A percentile compares a stretch with the other conserved stretches of the same genome.
phyloP scores from a whole-genome alignment of 2,888 invertebrate genomes.

The Pardosa pseudoannulata region DNA sequence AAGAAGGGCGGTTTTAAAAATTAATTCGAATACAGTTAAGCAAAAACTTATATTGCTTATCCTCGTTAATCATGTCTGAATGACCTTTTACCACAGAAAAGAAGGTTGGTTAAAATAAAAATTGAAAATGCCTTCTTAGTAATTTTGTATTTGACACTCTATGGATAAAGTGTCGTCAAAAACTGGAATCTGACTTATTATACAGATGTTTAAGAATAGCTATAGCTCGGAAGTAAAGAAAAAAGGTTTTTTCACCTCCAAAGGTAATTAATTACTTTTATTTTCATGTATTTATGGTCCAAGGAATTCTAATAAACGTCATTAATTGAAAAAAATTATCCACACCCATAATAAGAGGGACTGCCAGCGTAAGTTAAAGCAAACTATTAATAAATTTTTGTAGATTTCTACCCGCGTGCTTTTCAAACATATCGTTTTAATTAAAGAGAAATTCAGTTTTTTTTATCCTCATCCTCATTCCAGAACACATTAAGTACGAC shows the following conservation, averaged over 20 bases:
- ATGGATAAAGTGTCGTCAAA: slow-evolving; percentile 27
- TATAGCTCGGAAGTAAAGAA: not conserved
- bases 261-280: not conserved
- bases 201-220: not conserved
- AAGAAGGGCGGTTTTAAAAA: not conserved
- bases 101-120: slow-evolving; percentile 43
- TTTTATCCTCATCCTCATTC: too few species aligned
- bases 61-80: slow-evolving; percentile 61
- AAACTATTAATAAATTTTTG: too few species aligned
- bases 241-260: not conserved
- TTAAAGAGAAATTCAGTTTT: too few species aligned
- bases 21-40: not conserved
- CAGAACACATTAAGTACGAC: too few species aligned
- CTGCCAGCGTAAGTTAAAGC: not conserved
- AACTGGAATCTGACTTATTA: slow-evolving; percentile 19
- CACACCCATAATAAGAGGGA: not conserved
- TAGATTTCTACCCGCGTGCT: too few species aligned
- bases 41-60: slow-evolving; percentile 14
- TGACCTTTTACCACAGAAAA: slow-evolving; percentile 38
- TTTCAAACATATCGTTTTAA: too few species aligned
- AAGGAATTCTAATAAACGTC: slow-evolving; percentile 1
- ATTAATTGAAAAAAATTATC: not conserved
- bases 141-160: slow-evolving; percentile 33
- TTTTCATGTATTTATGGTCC: not conserved
- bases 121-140: slow-evolving; percentile 18